phyloP scores from a whole-genome alignment of 2,888 invertebrate species.

The Invenusta paracnida region DNA sequence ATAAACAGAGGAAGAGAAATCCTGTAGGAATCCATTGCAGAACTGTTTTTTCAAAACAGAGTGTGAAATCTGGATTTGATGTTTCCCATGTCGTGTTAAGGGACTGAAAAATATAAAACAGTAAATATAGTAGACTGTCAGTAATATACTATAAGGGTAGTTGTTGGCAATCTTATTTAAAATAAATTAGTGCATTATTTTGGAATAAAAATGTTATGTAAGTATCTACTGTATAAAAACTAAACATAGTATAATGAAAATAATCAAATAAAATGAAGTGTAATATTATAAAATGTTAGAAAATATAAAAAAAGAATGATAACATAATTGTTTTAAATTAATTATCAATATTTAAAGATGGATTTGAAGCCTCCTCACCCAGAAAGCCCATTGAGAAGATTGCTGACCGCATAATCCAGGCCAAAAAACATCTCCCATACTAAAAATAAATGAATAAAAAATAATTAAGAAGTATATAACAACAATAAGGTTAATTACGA shows the following conservation, averaged over 20 bases:
- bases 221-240: neutral
- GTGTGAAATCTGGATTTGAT: constrained; percentile 75
- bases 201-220: neutral
- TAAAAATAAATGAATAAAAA: neutral
- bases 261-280: neutral
- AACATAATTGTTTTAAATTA: neutral
- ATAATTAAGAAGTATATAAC: neutral
- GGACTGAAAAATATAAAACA: constrained; percentile 67
- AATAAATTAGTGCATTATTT: neutral
- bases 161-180: too few species aligned
- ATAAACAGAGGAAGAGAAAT: constrained; percentile 53
- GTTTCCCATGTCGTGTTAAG: constrained; percentile 69
- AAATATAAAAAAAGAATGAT: neutral
- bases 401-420: neutral
- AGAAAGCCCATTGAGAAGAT: neutral
- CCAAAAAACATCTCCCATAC: neutral
- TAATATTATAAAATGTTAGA: neutral
- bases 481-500: neutral
- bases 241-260: neutral
- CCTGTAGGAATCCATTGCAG: constrained; percentile 78
- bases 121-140: neutral
- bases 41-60: constrained; percentile 81
- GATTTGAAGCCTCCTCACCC: too few species aligned
- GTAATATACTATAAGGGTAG: too few species aligned
- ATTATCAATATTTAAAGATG: too few species aligned